These are phyloP conservation scores for Thera obeliscata DNA, from an alignment of 2,888 invertebrate genomes.

Conservation along the genomic window DNA sequence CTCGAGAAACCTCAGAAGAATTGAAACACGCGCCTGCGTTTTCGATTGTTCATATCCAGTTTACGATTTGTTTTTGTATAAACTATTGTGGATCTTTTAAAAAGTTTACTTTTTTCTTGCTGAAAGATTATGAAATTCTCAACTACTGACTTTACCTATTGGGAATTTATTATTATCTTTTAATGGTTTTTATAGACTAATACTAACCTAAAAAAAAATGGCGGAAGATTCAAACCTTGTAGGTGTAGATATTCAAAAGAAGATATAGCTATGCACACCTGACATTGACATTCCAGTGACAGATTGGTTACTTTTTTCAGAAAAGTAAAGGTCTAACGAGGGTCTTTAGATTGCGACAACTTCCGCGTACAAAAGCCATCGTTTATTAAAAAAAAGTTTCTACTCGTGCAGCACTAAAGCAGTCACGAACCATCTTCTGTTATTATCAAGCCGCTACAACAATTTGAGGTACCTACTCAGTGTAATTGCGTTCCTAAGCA, in stretches of 20 bases:
- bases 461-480: constrained; percentile 68
- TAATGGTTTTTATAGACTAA: background rate
- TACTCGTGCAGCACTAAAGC: constrained; percentile 49
- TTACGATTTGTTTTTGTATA: constrained; percentile 20
- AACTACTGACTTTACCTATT: too few relatives aligned
- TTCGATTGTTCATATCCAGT: constrained; percentile 24
- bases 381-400: constrained; percentile 22
- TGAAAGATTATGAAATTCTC: too few relatives aligned
- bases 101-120: background rate
- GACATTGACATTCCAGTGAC: too few relatives aligned
- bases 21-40: constrained; percentile 54
- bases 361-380: constrained; percentile 30
- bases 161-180: background rate
- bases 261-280: background rate
- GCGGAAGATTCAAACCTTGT: too few relatives aligned
- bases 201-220: background rate
- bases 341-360: constrained; percentile 12
- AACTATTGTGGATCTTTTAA: background rate
- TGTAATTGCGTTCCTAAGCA: constrained; percentile 80
- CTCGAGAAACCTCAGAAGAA: constrained; percentile 41
- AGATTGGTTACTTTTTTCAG: background rate
- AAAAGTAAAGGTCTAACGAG: background rate
- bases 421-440: constrained; percentile 70
- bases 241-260: too few relatives aligned
- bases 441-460: constrained; percentile 76